Conservation (phyloP, 2,113 vertebrate species). For the human region DNA sequence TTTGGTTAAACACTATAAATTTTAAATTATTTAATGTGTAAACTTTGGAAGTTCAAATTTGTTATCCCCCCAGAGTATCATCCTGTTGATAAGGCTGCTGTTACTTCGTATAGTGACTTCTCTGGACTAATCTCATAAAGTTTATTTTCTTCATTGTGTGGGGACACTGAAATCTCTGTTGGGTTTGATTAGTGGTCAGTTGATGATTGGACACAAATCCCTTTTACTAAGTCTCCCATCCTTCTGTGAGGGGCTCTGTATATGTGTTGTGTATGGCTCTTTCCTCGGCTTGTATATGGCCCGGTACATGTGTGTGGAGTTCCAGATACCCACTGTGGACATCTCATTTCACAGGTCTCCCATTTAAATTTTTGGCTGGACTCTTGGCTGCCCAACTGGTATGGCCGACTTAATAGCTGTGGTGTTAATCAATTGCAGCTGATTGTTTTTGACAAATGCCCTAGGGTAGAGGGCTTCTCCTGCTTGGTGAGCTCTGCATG, state of each 20-base stretch:
- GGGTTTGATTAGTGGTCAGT: background rate
- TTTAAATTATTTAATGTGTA: background rate
- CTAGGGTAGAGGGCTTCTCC: background rate
- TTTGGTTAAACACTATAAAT: background rate
- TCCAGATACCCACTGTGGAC: background rate
- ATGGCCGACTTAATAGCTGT: background rate
- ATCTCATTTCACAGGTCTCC: background rate
- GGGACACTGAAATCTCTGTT: background rate
- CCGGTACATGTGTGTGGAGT: background rate
- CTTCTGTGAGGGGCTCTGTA: background rate
- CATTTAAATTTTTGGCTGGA: background rate
- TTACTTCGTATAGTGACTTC: background rate
- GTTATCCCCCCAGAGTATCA: background rate
- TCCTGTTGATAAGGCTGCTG: background rate
- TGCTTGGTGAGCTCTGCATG: background rate
- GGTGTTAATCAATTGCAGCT: slow-evolving; percentile 1
- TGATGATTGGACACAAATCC: background rate
- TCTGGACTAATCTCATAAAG: background rate
- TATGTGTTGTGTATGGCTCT: background rate
- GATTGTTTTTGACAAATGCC: slow-evolving; percentile 31
- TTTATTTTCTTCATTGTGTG: background rate
- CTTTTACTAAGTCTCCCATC: background rate
- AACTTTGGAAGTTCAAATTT: background rate
- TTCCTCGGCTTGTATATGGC: too few relatives aligned
- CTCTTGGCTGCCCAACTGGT: background rate